These are phyloP conservation scores for Zophobas atratus DNA, from an alignment of 1,140 invertebrate species.

Conservation along the genomic window DNA sequence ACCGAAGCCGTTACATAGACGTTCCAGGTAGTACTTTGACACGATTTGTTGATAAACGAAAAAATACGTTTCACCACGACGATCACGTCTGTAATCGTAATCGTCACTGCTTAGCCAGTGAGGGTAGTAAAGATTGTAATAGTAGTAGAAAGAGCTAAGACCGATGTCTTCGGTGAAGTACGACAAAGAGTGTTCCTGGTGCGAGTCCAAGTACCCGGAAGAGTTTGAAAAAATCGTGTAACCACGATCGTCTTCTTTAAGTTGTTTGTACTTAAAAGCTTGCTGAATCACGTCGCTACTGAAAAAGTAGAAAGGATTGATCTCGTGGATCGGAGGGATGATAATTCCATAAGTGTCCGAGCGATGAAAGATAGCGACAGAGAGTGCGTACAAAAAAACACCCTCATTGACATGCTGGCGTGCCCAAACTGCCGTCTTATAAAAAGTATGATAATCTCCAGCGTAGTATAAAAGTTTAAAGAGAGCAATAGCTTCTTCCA, in stretches of 20 bases:
- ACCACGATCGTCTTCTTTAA: constrained; percentile 65
- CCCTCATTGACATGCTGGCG: constrained; percentile 75
- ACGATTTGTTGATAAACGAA: constrained; percentile 75
- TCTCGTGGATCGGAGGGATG: constrained; percentile 78
- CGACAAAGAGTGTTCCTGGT: constrained; percentile 71
- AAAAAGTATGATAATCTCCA: constrained; percentile 75
- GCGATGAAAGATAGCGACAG: constrained; percentile 74
- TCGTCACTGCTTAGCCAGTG: constrained; percentile 75
- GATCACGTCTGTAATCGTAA: constrained; percentile 69
- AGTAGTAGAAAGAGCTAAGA: constrained; percentile 80
- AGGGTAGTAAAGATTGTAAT: constrained; percentile 76
- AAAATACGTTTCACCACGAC: constrained; percentile 77
- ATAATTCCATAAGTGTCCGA: constrained; percentile 74
- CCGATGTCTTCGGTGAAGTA: constrained; percentile 84
- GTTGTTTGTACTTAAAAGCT: constrained; percentile 72
- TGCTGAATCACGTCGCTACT: constrained; percentile 74
- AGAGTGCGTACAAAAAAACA: constrained; percentile 76
- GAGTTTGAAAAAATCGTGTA: constrained; percentile 70
- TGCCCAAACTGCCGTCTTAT: constrained; percentile 76
- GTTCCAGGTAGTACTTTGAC: constrained; percentile 79
- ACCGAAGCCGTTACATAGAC: constrained; percentile 75
- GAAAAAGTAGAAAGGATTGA: constrained; percentile 78
- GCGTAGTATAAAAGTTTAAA: constrained; percentile 81
- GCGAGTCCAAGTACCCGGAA: constrained; percentile 68
- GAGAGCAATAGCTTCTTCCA: constrained; percentile 74